A percentile compares a stretch with the other conserved stretches of the same genome.
Conservation (phyloP, 2,113 vertebrate species). For the Asarcornis scutulata region DNA sequence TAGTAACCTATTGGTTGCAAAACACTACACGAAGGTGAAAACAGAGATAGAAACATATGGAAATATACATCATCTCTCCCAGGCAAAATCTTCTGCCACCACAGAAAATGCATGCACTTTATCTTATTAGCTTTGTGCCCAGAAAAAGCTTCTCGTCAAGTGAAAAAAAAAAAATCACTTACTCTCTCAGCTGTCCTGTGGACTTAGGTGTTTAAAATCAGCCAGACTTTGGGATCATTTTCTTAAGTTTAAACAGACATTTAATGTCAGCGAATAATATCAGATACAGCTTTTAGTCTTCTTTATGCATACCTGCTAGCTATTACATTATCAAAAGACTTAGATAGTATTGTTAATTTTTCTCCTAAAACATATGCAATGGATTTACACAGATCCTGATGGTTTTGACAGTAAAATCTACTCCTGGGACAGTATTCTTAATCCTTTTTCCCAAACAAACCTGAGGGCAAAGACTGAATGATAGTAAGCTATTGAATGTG, state of each 20-base stretch:
- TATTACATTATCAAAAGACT: slow-evolving; percentile 41
- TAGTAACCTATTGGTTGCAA: neutral
- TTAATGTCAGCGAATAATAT: neutral
- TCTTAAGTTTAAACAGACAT: neutral
- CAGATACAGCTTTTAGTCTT: neutral
- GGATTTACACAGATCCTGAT: slow-evolving; percentile 47
- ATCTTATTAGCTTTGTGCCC: neutral
- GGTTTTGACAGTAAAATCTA: slow-evolving; percentile 57
- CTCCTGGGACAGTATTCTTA: slow-evolving; percentile 37
- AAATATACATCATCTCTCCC: neutral
- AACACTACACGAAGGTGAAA: neutral
- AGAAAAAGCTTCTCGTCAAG: neutral
- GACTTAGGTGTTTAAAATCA: neutral
- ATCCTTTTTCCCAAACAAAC: slow-evolving; percentile 36
- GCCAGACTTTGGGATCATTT: neutral
- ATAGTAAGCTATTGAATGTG: slow-evolving; percentile 33
- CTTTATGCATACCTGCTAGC: slow-evolving; percentile 46
- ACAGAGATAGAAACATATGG: neutral
- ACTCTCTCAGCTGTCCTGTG: neutral
- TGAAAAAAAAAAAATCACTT: neutral
- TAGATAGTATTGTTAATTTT: slow-evolving; percentile 29
- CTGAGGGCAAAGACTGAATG: slow-evolving; percentile 37
- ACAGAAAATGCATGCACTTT: neutral
- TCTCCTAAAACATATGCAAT: neutral
- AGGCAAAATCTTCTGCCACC: neutral